Evolutionary conservation across 92 coral and sea anemone species (phyloP), one percentile per base, ranked within the genome.

Genomic region (Heliopora coerulea): DNA sequence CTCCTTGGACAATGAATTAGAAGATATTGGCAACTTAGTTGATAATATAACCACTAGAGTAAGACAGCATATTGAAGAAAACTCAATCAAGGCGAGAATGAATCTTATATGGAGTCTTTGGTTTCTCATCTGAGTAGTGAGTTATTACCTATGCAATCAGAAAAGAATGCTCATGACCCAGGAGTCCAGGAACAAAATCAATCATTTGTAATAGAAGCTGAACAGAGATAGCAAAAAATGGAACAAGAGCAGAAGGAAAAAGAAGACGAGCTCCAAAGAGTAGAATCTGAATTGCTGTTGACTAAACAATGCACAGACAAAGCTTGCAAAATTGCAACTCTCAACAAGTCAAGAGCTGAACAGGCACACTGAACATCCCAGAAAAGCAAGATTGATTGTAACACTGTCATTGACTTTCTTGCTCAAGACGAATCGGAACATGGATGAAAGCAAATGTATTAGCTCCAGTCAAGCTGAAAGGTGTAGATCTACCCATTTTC

Each of bases 241-340:
- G 65, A 79, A 20, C 32, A 68, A 37, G 79, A 68, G 41, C 54
- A 79, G 68, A 54, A 30, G 49, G 56, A 79, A 15, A 56, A 68
- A 56, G 79, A 79, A 42, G 29, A 29, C 18, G 41, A 79, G 24
- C 40, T 79, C 42, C 19, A 58, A 58, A 41, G 62, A 34, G 59
- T 42, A 21, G 34, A 46, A 26, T 72, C 69, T 19, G 73, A 80
- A 33, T 62, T 80, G 33, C 72, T 72, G 25, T 35, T 80, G 24
- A 29, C 84, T 37, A 80, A 72, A 60, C 79, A 80, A 74, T 23
- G 84, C 8, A 60, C 84, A 18, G 80, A 72, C 40, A 80, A 80
- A 33, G 80, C 84, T 39, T 21, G 84, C 40, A 72, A 73, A 44
- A 44, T 73, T 12, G 72, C 73, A 13, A 70, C 30, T 11, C 33